phyloP scores from a whole-genome alignment of 2,113 vertebrate genomes.

The Nycticebus coucang region DNA sequence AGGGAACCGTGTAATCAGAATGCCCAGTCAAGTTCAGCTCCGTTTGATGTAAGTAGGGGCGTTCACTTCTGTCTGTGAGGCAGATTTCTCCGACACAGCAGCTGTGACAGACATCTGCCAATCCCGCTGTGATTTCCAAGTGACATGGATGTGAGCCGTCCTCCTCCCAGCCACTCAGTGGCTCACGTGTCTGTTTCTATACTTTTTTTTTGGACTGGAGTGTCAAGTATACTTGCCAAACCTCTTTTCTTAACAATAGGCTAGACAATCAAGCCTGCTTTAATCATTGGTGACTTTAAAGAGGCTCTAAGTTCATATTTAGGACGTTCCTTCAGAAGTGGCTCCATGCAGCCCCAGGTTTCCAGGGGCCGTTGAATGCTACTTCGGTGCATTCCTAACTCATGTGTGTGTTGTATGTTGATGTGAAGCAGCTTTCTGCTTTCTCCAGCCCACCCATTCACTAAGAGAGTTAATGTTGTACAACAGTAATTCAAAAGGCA shows the following conservation, averaged over 20 bases:
- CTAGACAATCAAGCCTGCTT: background rate
- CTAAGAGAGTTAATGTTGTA: background rate
- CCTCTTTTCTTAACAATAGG: background rate
- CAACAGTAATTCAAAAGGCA: background rate
- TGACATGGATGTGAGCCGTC: background rate
- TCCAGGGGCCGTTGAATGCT: background rate
- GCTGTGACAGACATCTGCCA: background rate
- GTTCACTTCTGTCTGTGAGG: background rate
- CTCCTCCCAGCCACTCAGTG: background rate
- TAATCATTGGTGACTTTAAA: background rate
- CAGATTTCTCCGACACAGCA: background rate
- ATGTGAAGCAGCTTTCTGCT: background rate
- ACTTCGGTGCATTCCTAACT: background rate
- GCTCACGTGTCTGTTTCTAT: background rate
- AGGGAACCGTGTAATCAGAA: conserved; percentile 90
- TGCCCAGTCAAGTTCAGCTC: conserved; percentile 80
- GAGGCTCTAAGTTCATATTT: background rate
- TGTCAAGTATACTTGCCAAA: background rate
- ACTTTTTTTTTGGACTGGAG: background rate
- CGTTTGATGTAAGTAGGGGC: conserved; percentile 90
- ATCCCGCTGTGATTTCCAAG: background rate
- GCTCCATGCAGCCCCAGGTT: background rate
- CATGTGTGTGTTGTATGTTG: background rate
- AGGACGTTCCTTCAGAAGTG: conserved; percentile 16
- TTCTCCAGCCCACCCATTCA: background rate